Evolutionary conservation across 2,888 invertebrate genomes (phyloP), one percentile per base, ranked within the genome.

Genomic region (Chymomyza amoena): DNA sequence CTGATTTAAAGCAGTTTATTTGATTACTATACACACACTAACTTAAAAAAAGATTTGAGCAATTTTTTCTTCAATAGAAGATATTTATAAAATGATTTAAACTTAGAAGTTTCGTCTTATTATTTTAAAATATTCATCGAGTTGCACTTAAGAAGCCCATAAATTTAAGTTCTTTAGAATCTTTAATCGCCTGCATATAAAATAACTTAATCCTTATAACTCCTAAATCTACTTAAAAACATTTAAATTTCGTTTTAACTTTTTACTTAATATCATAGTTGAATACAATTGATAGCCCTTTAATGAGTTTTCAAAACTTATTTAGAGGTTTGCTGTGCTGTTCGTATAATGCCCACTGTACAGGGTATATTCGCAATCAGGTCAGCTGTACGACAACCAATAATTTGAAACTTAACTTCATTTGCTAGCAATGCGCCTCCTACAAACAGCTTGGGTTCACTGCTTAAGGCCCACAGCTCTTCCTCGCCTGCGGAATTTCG

Each of bases 371-470:
- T 89, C 28, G 78, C 81, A 28, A 90, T 73, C 15, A 91, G 76
- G 69, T 91, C 88, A 61, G 82, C 82, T 0, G 89, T 80, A 7
- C 89, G 88, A 65, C 91, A 90, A 6, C 94, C 95, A 76, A 94
- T 93, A 69, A 96, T 94, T 79, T 96, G 93, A 87, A 94, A 96
- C 90, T 96, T 96, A 0, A 94, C 90, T 78, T 94, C 94, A 18
- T 92, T 77, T 25, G 73, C 69, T 15, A 75, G 73, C 20, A 84
- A 6, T 5, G 69, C 64, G n/a, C 75, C 87, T 13, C 83, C 83
- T 32, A 87, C 86, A 61, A 84, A 84, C 6, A 84, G 72, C 66
- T 84, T 89, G 6, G 90, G 90, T 39, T 91, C 90, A 64, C 86
- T 90, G 64, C 90, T 95, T 16, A 95, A 72, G 1, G 94, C 92